phyloP scores from a whole-genome alignment of 2,888 invertebrate species.

The Drosophila mercatorum region DNA sequence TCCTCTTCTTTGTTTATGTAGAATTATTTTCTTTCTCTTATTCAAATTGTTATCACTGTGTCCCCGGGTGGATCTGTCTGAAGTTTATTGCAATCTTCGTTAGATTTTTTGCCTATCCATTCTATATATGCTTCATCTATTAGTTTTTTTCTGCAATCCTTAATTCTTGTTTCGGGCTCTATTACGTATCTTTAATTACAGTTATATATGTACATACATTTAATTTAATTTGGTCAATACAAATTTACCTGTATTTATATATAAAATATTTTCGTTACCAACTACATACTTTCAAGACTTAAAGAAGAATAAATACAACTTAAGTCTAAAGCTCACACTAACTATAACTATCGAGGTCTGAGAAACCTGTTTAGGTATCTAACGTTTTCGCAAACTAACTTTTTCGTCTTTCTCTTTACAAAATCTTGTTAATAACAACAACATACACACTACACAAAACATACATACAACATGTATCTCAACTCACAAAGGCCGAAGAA shows the following conservation, averaged over 20 bases:
- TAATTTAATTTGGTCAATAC: not conserved
- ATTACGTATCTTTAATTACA: not conserved
- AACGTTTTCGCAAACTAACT: conserved; percentile 26
- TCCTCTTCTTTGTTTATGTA: not conserved
- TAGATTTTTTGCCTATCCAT: not conserved
- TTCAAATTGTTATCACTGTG: not conserved
- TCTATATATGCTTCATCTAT: conserved; percentile 3
- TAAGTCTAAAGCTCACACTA: not conserved
- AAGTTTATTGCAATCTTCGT: not conserved
- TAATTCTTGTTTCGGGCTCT: conserved; percentile 1
- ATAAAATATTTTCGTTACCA: not conserved
- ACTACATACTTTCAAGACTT: not conserved
- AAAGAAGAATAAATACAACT: not conserved
- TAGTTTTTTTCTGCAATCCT: conserved; percentile 1
- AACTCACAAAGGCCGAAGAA: conserved; percentile 37
- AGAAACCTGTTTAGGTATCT: not conserved
- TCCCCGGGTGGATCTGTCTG: not conserved
- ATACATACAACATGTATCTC: not conserved
- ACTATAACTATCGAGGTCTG: not conserved
- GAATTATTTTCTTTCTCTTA: not conserved
- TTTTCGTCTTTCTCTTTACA: conserved; percentile 18
- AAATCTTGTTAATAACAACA: conserved; percentile 34
- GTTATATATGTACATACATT: not conserved
- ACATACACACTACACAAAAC: conserved; percentile 14
- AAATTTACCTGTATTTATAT: not conserved